These are phyloP conservation scores for Agyllia agylla DNA, from an alignment of 2,888 invertebrate genomes.

Conservation along the genomic window DNA sequence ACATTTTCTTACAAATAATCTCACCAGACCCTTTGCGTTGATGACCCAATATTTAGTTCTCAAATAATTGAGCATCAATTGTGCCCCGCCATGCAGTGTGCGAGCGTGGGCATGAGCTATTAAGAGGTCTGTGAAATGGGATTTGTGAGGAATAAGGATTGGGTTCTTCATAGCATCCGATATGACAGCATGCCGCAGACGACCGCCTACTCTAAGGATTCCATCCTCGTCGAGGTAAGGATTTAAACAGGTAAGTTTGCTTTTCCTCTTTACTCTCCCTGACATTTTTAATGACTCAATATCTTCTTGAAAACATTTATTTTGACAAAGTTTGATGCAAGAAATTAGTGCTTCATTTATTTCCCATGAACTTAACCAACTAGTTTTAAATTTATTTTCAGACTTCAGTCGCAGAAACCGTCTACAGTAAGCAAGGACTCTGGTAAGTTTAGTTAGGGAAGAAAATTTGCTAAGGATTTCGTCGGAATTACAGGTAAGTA, in stretches of 20 bases:
- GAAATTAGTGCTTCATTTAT: constrained; percentile 30
- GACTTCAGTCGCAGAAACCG: constrained; percentile 38
- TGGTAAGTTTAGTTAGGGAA: constrained; percentile 35
- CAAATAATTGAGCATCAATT: no score
- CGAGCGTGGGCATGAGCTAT: not conserved
- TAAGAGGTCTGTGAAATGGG: not conserved
- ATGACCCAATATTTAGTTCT: no score
- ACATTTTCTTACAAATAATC: no score
- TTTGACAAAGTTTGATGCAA: not conserved
- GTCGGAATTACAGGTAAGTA: no score
- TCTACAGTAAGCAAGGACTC: constrained; percentile 59
- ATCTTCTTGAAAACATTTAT: constrained; percentile 13
- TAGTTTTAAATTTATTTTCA: not conserved
- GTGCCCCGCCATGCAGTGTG: not conserved
- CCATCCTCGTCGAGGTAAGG: constrained; percentile 63
- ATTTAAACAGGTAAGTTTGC: constrained; percentile 54
- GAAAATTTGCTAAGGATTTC: constrained; percentile 33
- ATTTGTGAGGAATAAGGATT: not conserved
- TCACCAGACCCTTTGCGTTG: no score
- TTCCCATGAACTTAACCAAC: constrained; percentile 40
- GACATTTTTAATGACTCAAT: not conserved
- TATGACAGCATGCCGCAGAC: constrained; percentile 35
- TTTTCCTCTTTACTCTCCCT: constrained; percentile 33
- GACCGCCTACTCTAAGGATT: constrained; percentile 74
- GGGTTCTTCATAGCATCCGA: constrained; percentile 61